These are phyloP conservation scores for Miniopterus natalensis DNA, from an alignment of 2,113 vertebrate genomes.

Conservation along the genomic window DNA sequence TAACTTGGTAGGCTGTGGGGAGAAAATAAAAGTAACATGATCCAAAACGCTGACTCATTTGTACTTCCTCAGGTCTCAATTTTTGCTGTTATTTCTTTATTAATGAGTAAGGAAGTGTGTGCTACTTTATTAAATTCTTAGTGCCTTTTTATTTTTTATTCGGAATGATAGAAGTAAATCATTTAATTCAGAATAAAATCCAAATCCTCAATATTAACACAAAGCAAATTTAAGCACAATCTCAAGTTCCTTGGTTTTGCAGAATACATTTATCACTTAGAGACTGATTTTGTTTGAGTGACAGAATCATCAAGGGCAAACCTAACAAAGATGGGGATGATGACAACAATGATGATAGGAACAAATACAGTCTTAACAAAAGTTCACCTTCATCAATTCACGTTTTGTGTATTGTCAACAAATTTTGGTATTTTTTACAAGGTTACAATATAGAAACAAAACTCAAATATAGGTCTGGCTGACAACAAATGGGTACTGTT, in stretches of 20 bases:
- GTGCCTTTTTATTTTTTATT: background rate
- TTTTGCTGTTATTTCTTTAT: background rate
- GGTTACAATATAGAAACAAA: background rate
- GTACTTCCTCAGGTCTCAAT: background rate
- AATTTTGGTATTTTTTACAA: background rate
- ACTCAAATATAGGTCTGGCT: background rate
- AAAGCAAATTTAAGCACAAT: background rate
- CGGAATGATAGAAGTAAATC: background rate
- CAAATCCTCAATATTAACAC: background rate
- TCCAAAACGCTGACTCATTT: background rate
- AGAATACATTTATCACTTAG: background rate
- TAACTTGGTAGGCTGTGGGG: background rate
- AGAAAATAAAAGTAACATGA: background rate
- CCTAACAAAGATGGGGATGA: background rate
- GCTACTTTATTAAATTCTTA: background rate
- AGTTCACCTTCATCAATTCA: background rate
- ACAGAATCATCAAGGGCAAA: background rate
- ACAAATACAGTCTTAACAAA: background rate
- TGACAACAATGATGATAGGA: background rate
- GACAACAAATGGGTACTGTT: background rate
- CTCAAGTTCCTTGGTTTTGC: background rate
- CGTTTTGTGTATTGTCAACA: background rate
- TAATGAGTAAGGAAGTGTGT: background rate
- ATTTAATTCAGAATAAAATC: background rate
- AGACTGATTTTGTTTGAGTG: background rate